Evolutionary conservation across 2,113 vertebrate species (phyloP).

Genomic region (Actinemys pallida): DNA sequence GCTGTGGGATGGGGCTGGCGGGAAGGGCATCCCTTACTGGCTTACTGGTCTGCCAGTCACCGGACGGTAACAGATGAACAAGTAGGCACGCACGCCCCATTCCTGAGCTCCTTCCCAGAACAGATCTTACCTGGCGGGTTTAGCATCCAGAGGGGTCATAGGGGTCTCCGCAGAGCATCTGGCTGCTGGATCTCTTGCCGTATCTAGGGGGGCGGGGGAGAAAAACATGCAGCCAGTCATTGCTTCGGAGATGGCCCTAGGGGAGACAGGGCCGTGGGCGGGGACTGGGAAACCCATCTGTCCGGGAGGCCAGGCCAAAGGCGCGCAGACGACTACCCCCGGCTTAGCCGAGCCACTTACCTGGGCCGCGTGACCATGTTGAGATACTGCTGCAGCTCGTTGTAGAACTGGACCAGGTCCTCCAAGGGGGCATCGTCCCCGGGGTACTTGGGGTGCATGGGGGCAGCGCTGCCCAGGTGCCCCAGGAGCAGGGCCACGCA

Average conservation of each 20-base stretch:
- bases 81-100: fast-evolving
- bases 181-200: background rate
- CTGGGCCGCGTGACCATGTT: slow-evolving; percentile 41
- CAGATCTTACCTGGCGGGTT: background rate
- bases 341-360: background rate
- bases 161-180: background rate
- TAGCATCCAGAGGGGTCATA: background rate
- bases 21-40: background rate
- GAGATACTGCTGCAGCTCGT: slow-evolving; percentile 25
- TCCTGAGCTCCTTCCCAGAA: background rate
- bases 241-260: background rate
- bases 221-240: background rate
- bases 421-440: slow-evolving; percentile 16
- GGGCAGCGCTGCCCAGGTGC: background rate
- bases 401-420: slow-evolving; percentile 32
- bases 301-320: background rate
- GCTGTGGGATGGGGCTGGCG: background rate
- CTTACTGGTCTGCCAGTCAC: background rate
- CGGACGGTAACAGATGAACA: background rate
- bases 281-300: background rate
- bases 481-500: background rate
- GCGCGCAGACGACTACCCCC: background rate
- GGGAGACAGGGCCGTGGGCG: fast-evolving
- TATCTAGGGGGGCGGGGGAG: background rate
- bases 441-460: background rate